Conservation (phyloP, 2,888 invertebrate genomes). For the Antheraea assamensis region DNA sequence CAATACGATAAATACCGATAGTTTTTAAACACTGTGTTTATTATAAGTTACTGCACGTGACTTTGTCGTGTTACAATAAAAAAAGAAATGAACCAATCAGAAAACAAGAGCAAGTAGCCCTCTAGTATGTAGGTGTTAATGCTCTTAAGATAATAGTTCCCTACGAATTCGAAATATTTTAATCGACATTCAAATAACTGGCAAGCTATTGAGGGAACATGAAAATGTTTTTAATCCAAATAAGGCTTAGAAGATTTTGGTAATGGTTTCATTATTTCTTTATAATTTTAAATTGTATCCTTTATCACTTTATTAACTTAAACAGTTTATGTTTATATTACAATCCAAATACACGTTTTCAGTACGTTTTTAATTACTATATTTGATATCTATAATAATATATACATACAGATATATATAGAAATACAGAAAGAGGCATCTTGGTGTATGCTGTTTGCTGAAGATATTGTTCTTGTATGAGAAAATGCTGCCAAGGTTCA, state of each 20-base stretch:
- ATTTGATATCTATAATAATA: no score
- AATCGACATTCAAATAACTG: background rate
- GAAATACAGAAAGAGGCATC: no score
- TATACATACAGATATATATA: no score
- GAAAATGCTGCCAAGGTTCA: no score
- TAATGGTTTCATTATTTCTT: background rate
- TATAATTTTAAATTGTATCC: background rate
- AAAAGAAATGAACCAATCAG: background rate
- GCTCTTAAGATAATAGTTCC: conserved; percentile 2
- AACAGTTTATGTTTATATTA: background rate
- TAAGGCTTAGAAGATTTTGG: background rate
- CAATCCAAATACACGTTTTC: background rate
- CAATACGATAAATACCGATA: no score
- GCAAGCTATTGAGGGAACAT: background rate
- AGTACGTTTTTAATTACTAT: background rate
- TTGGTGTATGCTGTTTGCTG: no score
- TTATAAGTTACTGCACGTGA: no score
- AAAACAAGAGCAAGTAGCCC: background rate
- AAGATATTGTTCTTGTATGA: no score
- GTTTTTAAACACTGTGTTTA: no score
- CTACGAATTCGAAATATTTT: conserved; percentile 7
- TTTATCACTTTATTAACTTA: background rate
- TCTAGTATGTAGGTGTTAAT: conserved; percentile 1
- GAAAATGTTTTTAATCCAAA: background rate
- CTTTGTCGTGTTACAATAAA: no score